Conservation (phyloP, 2,113 vertebrate species). For the Lathamus discolor region DNA sequence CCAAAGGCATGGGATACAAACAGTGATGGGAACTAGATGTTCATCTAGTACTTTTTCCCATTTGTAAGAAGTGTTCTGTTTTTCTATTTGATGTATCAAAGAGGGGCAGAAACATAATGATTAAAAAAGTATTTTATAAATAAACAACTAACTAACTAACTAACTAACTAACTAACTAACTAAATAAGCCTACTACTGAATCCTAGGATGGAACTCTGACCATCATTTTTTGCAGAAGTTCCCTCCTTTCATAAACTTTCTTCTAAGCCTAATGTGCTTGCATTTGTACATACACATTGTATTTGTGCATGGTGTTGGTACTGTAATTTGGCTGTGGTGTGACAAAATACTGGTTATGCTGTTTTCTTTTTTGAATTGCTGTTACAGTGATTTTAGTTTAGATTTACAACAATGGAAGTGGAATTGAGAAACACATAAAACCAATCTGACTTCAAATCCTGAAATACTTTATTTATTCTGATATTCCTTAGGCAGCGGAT, state of each 20-base stretch:
- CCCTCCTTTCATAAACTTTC: not conserved
- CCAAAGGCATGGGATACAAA: not conserved
- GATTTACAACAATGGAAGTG: not conserved
- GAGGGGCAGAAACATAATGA: not conserved
- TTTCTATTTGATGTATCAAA: not conserved
- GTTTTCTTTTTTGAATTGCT: not conserved
- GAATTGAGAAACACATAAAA: not conserved
- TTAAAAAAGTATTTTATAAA: not conserved
- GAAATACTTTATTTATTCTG: not conserved
- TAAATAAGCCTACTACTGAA: not conserved
- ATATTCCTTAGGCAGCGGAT: not conserved
- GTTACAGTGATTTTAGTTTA: not conserved
- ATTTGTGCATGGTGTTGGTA: not conserved
- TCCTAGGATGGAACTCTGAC: not conserved
- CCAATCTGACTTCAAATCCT: not conserved
- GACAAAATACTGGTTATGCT: not conserved
- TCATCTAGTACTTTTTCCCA: not conserved
- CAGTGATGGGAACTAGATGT: not conserved
- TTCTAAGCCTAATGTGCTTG: not conserved
- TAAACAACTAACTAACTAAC: not conserved
- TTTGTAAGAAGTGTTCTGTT: not conserved
- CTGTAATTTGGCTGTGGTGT: not conserved
- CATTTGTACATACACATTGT: not conserved
- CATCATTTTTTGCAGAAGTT: not conserved
- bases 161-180: not conserved